Base-by-base conservation (phyloP, 1,140 invertebrate genomes). In the Tetranychus cinnabarinus region DNA sequence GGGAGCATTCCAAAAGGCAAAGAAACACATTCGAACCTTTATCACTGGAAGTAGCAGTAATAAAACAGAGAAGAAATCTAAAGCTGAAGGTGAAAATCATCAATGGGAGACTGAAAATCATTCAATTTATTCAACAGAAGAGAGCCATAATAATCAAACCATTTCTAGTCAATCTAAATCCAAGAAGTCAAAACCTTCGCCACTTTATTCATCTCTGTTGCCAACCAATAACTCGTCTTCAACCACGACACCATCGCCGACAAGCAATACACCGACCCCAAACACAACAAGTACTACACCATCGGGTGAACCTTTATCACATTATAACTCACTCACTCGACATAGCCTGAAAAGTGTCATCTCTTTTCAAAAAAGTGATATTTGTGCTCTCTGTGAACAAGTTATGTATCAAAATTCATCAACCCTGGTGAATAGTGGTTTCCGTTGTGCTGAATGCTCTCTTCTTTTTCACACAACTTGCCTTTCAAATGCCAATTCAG, bases 401-500 rank as follows among this genome's bases (percentile, higher is more conserved):
- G 77, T 80, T 52, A 81, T 89, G 77, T 82, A 85, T 70, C 80
- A 88, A 52, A n/a, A 36, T 15, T 37, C 34, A 56, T 34, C 42
- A 12, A 31, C 33, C 33, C 3, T 34, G 8, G 36, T 42, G 1
- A 54, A 52, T 42, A 60, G 45, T 57, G 86, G 85, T 0, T 82
- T 85, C 68, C 84, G 85, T 61, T 91, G 88, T 69, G 77, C 66
- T 74, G 80, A 80, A 66, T 91, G 87, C 70, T 85, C 86, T 69
- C 79, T 84, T 61, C 71, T 84, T 1, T 88, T 87, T 70, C 86
- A 91, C 69, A 83, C 85, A 0, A 88, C 88, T 68, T 90, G 88
- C 60, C 50, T 63, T 8, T 62, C 57, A 15, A 64, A 67, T 58
- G 68, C 70, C 3, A 37, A 52, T 3, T 65, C 67, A 15, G 65